These are phyloP conservation scores for Proales similis DNA, from an alignment of 1,140 invertebrate genomes.

Conservation along the genomic window DNA sequence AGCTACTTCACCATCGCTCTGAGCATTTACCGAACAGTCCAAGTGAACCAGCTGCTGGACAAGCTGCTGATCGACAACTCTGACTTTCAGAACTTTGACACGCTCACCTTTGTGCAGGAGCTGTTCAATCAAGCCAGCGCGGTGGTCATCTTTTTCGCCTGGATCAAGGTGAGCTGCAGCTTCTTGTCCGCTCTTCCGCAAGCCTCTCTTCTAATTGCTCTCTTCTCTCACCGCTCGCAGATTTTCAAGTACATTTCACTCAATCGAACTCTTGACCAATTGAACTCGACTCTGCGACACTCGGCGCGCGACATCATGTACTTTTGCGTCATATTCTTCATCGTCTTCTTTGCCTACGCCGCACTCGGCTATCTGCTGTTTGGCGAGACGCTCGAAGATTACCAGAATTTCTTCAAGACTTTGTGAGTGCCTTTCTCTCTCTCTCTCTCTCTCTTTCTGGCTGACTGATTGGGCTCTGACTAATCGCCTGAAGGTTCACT, in stretches of 20 bases:
- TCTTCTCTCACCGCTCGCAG: constrained; percentile 41
- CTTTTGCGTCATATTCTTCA: constrained; percentile 72
- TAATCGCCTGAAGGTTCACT: constrained; percentile 57
- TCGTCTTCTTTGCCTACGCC: constrained; percentile 71
- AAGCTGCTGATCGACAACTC: constrained; percentile 9
- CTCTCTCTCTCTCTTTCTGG: no score
- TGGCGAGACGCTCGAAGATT: constrained; percentile 47
- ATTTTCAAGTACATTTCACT: constrained; percentile 65
- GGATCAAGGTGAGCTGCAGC: constrained; percentile 39
- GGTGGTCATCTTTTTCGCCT: constrained; percentile 38
- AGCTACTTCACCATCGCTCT: constrained; percentile 49
- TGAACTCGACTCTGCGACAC: constrained; percentile 62
- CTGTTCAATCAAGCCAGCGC: constrained; percentile 39
- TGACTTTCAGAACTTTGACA: constrained; percentile 38
- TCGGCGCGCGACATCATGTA: constrained; percentile 67
- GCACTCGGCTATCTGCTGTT: constrained; percentile 55
- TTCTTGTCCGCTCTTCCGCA: background rate
- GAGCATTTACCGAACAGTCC: constrained; percentile 50
- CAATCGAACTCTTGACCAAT: constrained; percentile 69
- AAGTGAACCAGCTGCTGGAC: constrained; percentile 40
- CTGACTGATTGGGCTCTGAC: constrained; percentile 54
- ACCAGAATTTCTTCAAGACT: constrained; percentile 42
- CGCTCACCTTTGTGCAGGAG: constrained; percentile 38
- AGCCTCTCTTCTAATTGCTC: background rate
- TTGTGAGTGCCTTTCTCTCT: no score